A percentile compares a stretch with the other conserved stretches of the same genome.
These are phyloP conservation scores for Chromoteleia sp. DNA, from an alignment of 2,888 invertebrate genomes.

Conservation along the genomic window DNA sequence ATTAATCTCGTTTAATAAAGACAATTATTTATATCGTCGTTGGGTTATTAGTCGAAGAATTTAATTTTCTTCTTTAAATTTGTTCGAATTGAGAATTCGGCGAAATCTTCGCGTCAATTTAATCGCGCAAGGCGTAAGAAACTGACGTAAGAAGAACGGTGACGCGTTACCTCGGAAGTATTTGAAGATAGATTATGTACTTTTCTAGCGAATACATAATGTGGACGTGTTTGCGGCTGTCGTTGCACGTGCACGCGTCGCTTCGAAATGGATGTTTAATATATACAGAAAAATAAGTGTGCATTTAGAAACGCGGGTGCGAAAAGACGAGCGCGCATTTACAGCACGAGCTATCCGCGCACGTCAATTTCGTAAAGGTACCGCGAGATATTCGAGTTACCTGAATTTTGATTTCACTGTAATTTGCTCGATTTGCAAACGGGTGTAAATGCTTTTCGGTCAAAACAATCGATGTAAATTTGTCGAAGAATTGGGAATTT, in stretches of 20 bases:
- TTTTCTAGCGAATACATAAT: constrained; percentile 45
- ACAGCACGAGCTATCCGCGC: constrained; percentile 16
- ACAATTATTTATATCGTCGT: too few relatives aligned
- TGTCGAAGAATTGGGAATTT: neutral
- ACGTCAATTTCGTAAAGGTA: constrained; percentile 28
- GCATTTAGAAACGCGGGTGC: constrained; percentile 24
- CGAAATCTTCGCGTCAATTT: constrained; percentile 16
- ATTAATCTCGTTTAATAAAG: too few relatives aligned
- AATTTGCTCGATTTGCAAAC: neutral
- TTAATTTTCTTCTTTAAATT: too few relatives aligned
- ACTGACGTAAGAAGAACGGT: neutral
- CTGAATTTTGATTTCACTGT: constrained; percentile 36
- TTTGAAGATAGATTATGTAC: constrained; percentile 48
- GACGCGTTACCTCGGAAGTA: constrained; percentile 29
- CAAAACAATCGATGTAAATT: neutral
- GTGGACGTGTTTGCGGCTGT: constrained; percentile 11
- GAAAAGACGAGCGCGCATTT: constrained; percentile 23
- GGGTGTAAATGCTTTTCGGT: constrained; percentile 4
- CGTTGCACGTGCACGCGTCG: constrained; percentile 21
- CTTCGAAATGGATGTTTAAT: constrained; percentile 37
- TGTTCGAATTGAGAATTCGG: too few relatives aligned
- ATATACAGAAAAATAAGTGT: constrained; percentile 33
- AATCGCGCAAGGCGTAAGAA: neutral
- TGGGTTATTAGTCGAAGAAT: too few relatives aligned
- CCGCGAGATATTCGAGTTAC: constrained; percentile 36